Conservation (phyloP, 2,888 invertebrate species). For the Willowsia nigromaculata region DNA sequence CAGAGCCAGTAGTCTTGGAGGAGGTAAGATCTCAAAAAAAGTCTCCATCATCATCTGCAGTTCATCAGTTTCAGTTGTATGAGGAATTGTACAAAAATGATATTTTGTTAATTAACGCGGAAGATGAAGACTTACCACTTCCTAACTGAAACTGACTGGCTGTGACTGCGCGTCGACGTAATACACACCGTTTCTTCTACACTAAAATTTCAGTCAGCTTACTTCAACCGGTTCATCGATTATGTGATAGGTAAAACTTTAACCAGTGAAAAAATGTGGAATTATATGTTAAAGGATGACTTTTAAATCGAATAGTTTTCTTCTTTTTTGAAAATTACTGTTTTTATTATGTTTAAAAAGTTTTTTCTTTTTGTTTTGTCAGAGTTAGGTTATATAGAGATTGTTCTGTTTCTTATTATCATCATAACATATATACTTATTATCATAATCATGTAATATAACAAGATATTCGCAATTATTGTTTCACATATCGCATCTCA, state of each 20-base stretch:
- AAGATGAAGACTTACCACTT: slow-evolving; percentile 13
- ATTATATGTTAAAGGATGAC: no score
- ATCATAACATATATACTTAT: no score
- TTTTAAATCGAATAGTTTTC: no score
- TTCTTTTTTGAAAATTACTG: neutral
- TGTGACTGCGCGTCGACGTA: neutral
- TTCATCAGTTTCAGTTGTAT: neutral
- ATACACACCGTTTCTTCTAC: neutral
- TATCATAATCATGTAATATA: no score
- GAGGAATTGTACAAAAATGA: slow-evolving; percentile 28
- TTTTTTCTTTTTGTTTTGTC: neutral
- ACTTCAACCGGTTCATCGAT: no score
- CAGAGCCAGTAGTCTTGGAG: no score
- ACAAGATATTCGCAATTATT: no score
- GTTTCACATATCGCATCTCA: neutral
- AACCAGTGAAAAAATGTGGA: no score
- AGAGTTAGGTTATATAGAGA: no score
- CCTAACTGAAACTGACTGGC: neutral
- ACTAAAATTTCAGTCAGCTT: no score
- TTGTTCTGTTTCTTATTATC: neutral
- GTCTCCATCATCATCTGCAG: neutral
- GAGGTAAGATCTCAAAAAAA: no score
- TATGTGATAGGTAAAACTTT: no score
- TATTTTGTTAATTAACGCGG: slow-evolving; percentile 36
- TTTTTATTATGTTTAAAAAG: neutral